These are phyloP conservation scores for Gephyroberyx darwinii DNA, from an alignment of 2,797 vertebrate genomes.

Conservation along the genomic window DNA sequence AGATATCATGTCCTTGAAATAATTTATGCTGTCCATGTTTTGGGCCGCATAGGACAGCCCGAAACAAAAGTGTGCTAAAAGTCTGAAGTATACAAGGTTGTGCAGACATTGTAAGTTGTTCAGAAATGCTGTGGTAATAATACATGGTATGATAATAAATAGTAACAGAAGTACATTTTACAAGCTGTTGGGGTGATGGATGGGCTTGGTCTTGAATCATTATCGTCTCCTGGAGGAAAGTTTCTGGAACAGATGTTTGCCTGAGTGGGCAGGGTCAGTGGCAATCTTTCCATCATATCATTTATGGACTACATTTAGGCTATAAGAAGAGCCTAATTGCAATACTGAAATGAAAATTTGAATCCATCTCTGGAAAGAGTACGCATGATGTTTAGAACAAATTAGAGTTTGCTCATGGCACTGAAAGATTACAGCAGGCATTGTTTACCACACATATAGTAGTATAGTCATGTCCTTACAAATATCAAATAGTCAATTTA, in stretches of 20 bases:
- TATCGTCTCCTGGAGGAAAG: too few relatives aligned
- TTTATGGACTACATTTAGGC: background rate
- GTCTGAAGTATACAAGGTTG: background rate
- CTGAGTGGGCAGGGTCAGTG: too few relatives aligned
- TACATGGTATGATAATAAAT: background rate
- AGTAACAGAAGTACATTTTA: background rate
- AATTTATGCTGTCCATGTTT: too few relatives aligned
- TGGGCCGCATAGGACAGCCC: background rate
- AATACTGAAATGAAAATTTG: too few relatives aligned
- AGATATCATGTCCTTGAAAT: slow-evolving; percentile 1
- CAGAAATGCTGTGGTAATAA: background rate
- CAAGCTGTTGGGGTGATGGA: background rate
- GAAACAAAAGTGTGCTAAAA: too few relatives aligned
- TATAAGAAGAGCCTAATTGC: background rate
- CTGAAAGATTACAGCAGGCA: slow-evolving; percentile 24
- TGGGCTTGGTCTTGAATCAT: background rate
- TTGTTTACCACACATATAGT: slow-evolving; percentile 9
- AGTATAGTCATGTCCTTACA: background rate
- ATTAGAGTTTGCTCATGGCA: background rate
- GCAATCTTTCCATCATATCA: too few relatives aligned
- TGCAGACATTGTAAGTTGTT: background rate
- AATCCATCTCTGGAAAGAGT: background rate
- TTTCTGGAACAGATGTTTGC: too few relatives aligned
- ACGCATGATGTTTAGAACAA: background rate
- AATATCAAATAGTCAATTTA: slow-evolving; percentile 7